Conservation (phyloP, 2,797 vertebrate genomes). For the Gambusia yucatana region DNA sequence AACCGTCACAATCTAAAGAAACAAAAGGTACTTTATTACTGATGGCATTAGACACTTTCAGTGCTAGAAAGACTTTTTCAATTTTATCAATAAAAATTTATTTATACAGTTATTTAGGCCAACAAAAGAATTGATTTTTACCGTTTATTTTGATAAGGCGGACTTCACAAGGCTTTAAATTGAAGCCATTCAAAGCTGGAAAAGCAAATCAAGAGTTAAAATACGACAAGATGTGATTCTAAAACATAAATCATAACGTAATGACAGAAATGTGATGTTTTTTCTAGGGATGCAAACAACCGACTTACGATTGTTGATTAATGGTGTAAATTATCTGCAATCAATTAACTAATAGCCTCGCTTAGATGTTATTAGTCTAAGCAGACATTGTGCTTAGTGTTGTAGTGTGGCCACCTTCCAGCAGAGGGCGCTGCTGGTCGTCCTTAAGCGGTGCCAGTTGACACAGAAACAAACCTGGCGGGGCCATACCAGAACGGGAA, state of each 20-base stretch:
- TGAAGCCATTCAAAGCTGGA: slow-evolving; percentile 59
- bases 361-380: no score
- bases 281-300: neutral
- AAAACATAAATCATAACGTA: neutral
- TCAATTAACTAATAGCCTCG: no score
- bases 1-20: slow-evolving; percentile 38
- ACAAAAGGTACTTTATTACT: slow-evolving; percentile 4
- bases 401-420: no score
- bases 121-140: slow-evolving; percentile 34
- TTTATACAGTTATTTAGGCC: neutral
- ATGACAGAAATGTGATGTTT: neutral
- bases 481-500: no score
- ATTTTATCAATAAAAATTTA: neutral
- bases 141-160: slow-evolving; percentile 75
- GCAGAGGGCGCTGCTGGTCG: no score
- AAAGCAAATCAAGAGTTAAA: slow-evolving; percentile 38
- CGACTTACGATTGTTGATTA: no score
- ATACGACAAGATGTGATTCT: neutral
- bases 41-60: no score
- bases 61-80: neutral
- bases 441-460: no score
- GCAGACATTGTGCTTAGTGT: no score
- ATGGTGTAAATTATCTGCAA: no score
- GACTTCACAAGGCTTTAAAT: slow-evolving; percentile 77
- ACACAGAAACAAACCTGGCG: no score